Base-by-base conservation (phyloP, 2,888 invertebrate species). In the Allygus modestus region DNA sequence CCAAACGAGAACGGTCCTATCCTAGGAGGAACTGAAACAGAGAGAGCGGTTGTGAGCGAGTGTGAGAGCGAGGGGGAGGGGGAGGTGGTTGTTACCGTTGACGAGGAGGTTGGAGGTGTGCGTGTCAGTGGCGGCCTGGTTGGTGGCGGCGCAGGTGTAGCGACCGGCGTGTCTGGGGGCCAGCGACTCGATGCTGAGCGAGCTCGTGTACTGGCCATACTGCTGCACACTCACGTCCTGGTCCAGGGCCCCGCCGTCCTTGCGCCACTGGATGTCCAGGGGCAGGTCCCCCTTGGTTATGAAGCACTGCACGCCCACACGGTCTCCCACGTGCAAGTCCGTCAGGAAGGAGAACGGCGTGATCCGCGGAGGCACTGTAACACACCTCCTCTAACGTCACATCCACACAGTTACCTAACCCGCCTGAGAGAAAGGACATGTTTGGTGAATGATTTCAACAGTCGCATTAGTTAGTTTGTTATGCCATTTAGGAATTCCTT, bases 211-310 rank as follows among this genome's bases (percentile, higher is more conserved):
- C 54, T 88, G 88, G 37, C 88, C 88, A 33, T 87, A 86, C 65
- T 87, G 87, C 11, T 87, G 88, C 28, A 89, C 87, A 41, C 83
- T 86, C 81, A 88, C 87, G 85, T 87, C 88, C 12, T 86, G 65
- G 41, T 88, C 87, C 83, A 89, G 86, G 9, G 88, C 86, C 28
- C 84, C 84, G n/a, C 87, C 88, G 86, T 90, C 89, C 87, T 91
- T 91, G 87, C 91, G 91, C 93, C 93, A 93, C 84, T 90, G 89
- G 87, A 93, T 91, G 87, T 89, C 90, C 85, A 93, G 89, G 75
- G 93, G 93, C 85, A 91, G 90, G 88, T 93, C 93, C 65, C 93
- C 92, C 86, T 91, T 91, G 88, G 91, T 91, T 85, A 92, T 91
- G 82, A 90, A 91, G 88, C 92, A 92, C 86, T 91, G 91, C 61